Evolutionary conservation across 2,888 invertebrate species (phyloP).

Genomic region (Kryphioiulus occultus): DNA sequence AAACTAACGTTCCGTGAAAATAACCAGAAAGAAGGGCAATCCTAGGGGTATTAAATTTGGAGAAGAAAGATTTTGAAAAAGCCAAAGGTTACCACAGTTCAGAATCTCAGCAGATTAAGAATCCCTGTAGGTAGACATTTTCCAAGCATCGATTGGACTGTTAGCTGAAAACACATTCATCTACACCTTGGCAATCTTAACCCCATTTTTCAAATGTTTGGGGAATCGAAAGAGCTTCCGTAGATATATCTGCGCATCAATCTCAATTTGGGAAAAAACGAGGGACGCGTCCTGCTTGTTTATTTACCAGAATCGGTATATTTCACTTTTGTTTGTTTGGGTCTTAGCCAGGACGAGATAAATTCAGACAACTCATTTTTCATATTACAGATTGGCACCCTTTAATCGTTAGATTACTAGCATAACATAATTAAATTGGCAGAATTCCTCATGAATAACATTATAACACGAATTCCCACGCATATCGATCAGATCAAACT

Average conservation of each 20-base stretch:
- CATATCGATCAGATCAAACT: no score
- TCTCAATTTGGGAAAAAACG: constrained; percentile 21
- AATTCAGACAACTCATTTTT: neutral
- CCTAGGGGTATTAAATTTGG: neutral
- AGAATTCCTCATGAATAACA: neutral
- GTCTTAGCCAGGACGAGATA: neutral
- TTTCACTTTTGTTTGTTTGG: neutral
- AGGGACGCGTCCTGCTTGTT: neutral
- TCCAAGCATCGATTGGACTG: neutral
- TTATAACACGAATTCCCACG: neutral
- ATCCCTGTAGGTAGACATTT: neutral
- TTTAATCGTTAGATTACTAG: neutral
- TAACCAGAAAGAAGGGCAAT: neutral
- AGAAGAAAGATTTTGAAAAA: neutral
- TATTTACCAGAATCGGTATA: neutral
- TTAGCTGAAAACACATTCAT: neutral
- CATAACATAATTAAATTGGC: neutral
- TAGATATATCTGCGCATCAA: neutral
- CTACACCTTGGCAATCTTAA: constrained; percentile 21
- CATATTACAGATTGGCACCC: neutral
- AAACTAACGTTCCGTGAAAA: neutral
- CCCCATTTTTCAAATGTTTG: constrained; percentile 18
- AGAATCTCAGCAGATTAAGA: neutral
- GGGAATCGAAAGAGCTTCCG: neutral
- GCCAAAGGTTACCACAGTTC: neutral